Evolutionary conservation across 2,113 vertebrate genomes (phyloP).

Genomic region (Cheilinus undulatus): DNA sequence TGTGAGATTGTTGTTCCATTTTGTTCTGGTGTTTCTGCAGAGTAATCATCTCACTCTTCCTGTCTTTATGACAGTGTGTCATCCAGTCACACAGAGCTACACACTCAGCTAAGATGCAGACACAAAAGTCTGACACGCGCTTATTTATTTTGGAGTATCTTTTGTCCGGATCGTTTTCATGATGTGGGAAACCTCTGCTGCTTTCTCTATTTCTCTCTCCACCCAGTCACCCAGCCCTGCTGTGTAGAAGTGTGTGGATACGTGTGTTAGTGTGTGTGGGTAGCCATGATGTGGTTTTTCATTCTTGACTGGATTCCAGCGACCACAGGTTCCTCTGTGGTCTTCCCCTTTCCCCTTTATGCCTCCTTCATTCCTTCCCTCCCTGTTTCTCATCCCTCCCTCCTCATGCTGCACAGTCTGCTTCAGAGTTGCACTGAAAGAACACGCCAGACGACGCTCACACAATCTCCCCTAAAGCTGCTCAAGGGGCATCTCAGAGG

Average conservation of each 20-base stretch:
- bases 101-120: constrained; percentile 1
- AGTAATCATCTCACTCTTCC: background rate
- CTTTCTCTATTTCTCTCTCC: constrained; percentile 26
- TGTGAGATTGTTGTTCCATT: too few relatives aligned
- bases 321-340: constrained; percentile 81
- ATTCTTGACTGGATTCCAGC: constrained; percentile 82
- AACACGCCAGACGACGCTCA: constrained; percentile 3
- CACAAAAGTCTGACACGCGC: constrained; percentile 13
- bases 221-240: constrained; percentile 54
- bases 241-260: constrained; percentile 2
- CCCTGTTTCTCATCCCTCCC: constrained; percentile 52
- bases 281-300: constrained; percentile 79
- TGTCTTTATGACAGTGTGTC: background rate
- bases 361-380: constrained; percentile 57
- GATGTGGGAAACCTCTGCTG: constrained; percentile 52
- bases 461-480: background rate
- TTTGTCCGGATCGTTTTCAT: constrained; percentile 37
- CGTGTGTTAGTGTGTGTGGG: constrained; percentile 1
- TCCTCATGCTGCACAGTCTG: constrained; percentile 30
- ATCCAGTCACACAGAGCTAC: background rate
- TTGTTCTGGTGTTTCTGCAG: constrained; percentile 14
- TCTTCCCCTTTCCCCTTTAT: constrained; percentile 65
- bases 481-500: background rate
- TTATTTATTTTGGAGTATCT: constrained; percentile 29
- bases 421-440: background rate